A percentile compares a stretch with the other conserved stretches of the same genome.
Conservation (phyloP, 2,888 invertebrate species). For the Pomacea canaliculata region DNA sequence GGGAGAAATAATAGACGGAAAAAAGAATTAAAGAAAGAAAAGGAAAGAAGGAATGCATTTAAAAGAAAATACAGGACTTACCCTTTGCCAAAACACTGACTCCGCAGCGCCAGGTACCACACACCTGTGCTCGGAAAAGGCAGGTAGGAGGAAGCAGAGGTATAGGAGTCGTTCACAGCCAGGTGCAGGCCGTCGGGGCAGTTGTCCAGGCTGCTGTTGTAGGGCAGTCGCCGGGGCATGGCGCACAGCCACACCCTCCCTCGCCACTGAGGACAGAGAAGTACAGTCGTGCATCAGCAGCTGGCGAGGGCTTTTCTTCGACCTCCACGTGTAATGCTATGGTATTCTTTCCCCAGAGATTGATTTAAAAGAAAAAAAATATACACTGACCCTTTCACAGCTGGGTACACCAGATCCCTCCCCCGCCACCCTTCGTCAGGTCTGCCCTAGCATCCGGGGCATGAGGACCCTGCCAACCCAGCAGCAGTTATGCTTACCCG, state of each 20-base stretch:
- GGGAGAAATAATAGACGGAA: too few species aligned
- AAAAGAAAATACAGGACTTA: too few species aligned
- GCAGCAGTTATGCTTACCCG: too few species aligned
- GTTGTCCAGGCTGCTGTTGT: slow-evolving; percentile 33
- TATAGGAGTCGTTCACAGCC: slow-evolving; percentile 37
- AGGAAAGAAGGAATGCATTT: too few species aligned
- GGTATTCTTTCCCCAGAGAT: neutral
- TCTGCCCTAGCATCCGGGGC: too few species aligned
- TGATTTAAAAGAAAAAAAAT: neutral
- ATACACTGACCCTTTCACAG: too few species aligned
- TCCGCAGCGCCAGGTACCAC: slow-evolving; percentile 83
- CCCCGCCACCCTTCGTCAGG: too few species aligned
- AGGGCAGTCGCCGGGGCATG: slow-evolving; percentile 45
- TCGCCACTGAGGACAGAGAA: slow-evolving; percentile 38
- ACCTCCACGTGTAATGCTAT: neutral
- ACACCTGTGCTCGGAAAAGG: slow-evolving; percentile 87
- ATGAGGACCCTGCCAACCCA: too few species aligned
- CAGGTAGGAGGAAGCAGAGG: slow-evolving; percentile 71
- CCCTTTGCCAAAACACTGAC: slow-evolving; percentile 75
- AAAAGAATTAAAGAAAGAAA: too few species aligned
- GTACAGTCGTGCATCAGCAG: neutral
- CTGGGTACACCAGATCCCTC: too few species aligned
- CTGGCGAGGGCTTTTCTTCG: too few species aligned
- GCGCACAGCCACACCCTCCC: slow-evolving; percentile 45
- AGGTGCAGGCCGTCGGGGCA: slow-evolving; percentile 47